Conservation (phyloP, 2,113 vertebrate species). For the Urocolius indicus region DNA sequence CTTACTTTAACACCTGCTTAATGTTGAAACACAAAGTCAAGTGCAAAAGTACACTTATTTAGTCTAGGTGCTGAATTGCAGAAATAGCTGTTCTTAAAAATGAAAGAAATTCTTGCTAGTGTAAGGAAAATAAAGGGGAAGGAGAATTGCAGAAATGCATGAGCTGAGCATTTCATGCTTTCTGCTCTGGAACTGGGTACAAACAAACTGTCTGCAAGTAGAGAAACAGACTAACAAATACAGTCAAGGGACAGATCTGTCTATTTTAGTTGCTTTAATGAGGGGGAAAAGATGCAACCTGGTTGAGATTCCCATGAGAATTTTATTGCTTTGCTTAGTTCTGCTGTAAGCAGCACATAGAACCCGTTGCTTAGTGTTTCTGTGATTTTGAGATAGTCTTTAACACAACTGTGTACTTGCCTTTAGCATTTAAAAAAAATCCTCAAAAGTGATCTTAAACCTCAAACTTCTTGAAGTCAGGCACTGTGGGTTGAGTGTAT, state of each 20-base stretch:
- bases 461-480: neutral
- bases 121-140: constrained; percentile 58
- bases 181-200: neutral
- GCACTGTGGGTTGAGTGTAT: rapidly evolving
- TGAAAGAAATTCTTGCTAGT: constrained; percentile 28
- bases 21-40: neutral
- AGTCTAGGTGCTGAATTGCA: neutral
- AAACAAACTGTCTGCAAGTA: neutral
- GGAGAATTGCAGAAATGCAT: constrained; percentile 7
- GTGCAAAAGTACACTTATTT: neutral
- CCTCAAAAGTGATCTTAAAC: neutral
- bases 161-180: neutral
- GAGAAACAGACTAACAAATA: neutral
- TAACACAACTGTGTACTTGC: neutral
- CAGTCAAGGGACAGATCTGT: neutral
- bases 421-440: neutral
- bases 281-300: neutral
- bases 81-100: constrained; percentile 14
- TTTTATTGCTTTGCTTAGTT: neutral
- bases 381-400: neutral
- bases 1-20: neutral
- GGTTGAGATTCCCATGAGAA: neutral
- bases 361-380: neutral
- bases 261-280: neutral
- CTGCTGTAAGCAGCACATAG: neutral